Percentiles rank a stretch among this genome's conserved stretches.
Evolutionary conservation across 2,888 invertebrate genomes (phyloP).

Genomic region (Ecliptopera silaceata): DNA sequence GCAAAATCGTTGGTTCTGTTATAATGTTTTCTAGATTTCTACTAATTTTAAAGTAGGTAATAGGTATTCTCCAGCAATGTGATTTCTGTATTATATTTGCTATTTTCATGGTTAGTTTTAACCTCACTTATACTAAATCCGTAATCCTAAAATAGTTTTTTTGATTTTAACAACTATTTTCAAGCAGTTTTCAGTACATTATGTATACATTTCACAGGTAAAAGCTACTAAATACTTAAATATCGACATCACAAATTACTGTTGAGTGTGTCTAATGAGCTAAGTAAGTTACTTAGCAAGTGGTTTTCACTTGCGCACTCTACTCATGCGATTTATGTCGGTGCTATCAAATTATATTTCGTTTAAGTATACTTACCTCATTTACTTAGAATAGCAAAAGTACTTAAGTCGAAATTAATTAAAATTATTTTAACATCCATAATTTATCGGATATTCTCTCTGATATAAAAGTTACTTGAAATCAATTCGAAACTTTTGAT

Average conservation of each 20-base stretch:
- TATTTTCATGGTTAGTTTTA: too few species aligned
- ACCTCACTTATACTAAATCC: too few species aligned
- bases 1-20: too few species aligned
- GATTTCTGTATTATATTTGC: too few species aligned
- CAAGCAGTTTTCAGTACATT: neutral
- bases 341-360: slow-evolving; percentile 26
- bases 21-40: too few species aligned
- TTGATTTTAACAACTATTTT: too few species aligned
- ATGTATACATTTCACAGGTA: slow-evolving; percentile 12
- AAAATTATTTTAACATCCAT: neutral
- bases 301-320: slow-evolving; percentile 35
- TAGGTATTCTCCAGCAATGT: too few species aligned
- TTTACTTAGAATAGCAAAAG: slow-evolving; percentile 8
- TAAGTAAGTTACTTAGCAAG: slow-evolving; percentile 43
- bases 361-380: slow-evolving; percentile 4
- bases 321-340: slow-evolving; percentile 18
- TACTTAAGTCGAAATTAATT: neutral
- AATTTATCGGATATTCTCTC: neutral
- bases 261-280: slow-evolving; percentile 47
- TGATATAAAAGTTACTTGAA: neutral
- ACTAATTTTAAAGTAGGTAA: too few species aligned
- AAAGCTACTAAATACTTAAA: slow-evolving; percentile 24
- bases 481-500: neutral
- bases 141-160: too few species aligned
- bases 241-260: slow-evolving; percentile 40